Base-by-base conservation (phyloP, 1,140 invertebrate species). In the Babylonia areolata region DNA sequence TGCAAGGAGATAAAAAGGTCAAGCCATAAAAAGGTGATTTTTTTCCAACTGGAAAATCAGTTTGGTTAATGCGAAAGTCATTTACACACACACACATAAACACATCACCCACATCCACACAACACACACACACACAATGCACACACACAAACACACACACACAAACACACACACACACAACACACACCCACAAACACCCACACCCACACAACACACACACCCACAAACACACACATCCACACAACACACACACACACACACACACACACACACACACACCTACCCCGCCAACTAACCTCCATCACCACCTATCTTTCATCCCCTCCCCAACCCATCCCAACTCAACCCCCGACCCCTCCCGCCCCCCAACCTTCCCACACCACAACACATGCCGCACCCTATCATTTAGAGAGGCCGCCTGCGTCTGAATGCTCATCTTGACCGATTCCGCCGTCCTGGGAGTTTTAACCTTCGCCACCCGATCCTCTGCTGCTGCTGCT, bases 361-460 rank as follows among this genome's bases (percentile, higher is more conserved):
- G n/a, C n/a, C n/a, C n/a, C n/a, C n/a, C 9, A 9, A 51, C 46
- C 9, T 17, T 12, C 46, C 9, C 46, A 51, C 46, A 0, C 46
- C 46, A 46, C 42, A 51, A 17, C 46, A 9, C 46, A 12, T 51
- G 31, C 12, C 69, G 40, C 20, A 84, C 82, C 82, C 82, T 71
- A 28, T 75, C 69, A 75, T 84, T 69, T 6, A 84, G 69, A 15
- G 64, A 42, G 11, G 37, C n/a, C 12, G 82, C 82, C 64, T 84
- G 82, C 2, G 64, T n/a, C 39, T 84, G 82, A n/a, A 84, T 23
- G 69, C 42, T 84, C 37, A 84, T 9, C 23, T 84, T 84, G 31
- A 84, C 39, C 20, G 82, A 73, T 69, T 84, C 82, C 37, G 82
- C 64, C 64, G 82, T 28, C n/a, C 35, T 35, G 33, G 82, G 69